Percentiles rank a stretch among this genome's conserved stretches.
phyloP scores from a whole-genome alignment of 2,113 vertebrate genomes.

The Podiceps cristatus region DNA sequence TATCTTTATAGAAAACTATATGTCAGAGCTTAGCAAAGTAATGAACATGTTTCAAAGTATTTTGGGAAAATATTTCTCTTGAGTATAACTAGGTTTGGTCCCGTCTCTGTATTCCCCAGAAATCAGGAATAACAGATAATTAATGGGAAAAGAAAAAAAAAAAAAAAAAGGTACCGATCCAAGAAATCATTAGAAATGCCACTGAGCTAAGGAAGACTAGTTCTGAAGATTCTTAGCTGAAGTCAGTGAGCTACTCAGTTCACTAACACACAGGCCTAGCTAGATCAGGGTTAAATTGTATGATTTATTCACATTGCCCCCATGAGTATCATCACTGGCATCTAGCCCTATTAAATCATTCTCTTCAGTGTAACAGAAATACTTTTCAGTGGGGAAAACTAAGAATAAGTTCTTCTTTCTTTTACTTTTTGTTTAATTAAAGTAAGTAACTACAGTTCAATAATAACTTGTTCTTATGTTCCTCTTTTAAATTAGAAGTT shows the following conservation, averaged over 20 bases:
- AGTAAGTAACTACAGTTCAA: background rate
- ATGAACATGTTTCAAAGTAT: background rate
- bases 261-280: too few relatives aligned
- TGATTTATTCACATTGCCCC: too few relatives aligned
- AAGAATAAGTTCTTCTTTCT: background rate
- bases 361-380: background rate
- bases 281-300: too few relatives aligned
- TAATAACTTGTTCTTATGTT: background rate
- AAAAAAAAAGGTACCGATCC: background rate
- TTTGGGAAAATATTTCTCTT: background rate
- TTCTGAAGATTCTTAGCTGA: too few relatives aligned
- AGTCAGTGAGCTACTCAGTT: too few relatives aligned
- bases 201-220: too few relatives aligned
- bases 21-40: background rate
- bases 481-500: background rate
- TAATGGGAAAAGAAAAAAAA: background rate
- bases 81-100: background rate
- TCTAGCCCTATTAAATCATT: background rate
- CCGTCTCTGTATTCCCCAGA: accelerated
- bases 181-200: too few relatives aligned
- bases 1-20: background rate
- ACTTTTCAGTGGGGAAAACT: background rate
- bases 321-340: background rate
- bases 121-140: background rate
- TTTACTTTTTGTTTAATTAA: background rate